Percentiles rank a stretch among this genome's conserved stretches.
phyloP scores from a whole-genome alignment of 2,113 vertebrate species.

The Carollia perspicillata region DNA sequence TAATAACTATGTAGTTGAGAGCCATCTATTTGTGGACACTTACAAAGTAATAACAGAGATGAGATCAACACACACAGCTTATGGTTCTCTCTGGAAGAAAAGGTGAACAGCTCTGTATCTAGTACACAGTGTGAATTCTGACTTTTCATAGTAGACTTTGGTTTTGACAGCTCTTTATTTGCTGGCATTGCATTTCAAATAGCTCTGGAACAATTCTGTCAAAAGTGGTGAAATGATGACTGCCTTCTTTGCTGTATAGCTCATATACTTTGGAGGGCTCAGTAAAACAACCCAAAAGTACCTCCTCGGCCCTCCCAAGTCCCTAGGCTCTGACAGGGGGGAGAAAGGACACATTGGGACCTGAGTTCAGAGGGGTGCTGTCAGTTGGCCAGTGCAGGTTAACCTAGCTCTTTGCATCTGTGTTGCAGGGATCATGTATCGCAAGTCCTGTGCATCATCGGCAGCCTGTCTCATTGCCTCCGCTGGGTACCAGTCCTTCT shows the following conservation, averaged over 20 bases:
- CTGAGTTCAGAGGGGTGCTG: background rate
- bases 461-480: conserved; percentile 97
- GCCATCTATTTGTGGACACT: background rate
- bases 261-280: background rate
- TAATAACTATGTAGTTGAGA: background rate
- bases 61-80: background rate
- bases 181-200: background rate
- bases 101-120: background rate
- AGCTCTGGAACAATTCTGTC: background rate
- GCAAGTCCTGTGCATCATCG: conserved; percentile 95
- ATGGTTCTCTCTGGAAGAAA: background rate
- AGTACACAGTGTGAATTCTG: background rate
- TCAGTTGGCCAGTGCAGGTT: rapidly evolving
- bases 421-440: conserved; percentile 93
- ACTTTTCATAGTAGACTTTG: background rate
- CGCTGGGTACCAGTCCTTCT: conserved; percentile 98
- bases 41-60: background rate
- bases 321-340: background rate
- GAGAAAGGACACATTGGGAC: background rate
- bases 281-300: background rate
- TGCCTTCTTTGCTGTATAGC: background rate
- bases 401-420: conserved; percentile 60
- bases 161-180: conserved; percentile 44
- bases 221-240: background rate
- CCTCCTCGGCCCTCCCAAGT: too few species aligned